Conservation (phyloP, 2,113 vertebrate species). For the Nothocercus nigrocapillus region DNA sequence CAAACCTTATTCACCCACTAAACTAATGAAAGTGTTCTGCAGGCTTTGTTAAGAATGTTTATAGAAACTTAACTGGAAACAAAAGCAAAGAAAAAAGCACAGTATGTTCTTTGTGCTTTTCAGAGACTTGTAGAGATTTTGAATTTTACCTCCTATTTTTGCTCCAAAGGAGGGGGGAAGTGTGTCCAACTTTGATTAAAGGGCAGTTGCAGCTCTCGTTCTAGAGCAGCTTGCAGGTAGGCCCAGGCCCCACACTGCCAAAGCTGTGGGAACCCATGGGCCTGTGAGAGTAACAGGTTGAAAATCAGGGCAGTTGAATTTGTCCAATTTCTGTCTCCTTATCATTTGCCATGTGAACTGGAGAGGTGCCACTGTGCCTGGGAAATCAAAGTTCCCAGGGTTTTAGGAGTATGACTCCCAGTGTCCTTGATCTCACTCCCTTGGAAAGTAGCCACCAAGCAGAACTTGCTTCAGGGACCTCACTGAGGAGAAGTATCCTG, state of each 20-base stretch:
- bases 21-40: not conserved
- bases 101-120: not conserved
- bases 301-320: fast-evolving
- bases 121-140: not conserved
- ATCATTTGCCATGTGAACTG: not conserved
- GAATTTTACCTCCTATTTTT: not conserved
- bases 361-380: not conserved
- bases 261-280: not conserved
- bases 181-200: not conserved
- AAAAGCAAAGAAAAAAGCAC: not conserved
- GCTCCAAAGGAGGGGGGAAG: not conserved
- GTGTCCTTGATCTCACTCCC: not conserved
- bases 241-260: not conserved
- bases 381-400: not conserved
- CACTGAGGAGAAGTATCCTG: not conserved
- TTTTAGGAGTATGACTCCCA: not conserved
- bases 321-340: not conserved
- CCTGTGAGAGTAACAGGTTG: not conserved
- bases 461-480: conserved; percentile 2
- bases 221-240: not conserved
- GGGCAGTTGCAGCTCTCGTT: not conserved
- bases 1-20: not conserved
- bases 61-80: not conserved
- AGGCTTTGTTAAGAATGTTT: not conserved
- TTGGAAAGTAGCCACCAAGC: not conserved